phyloP scores from a whole-genome alignment of 2,113 vertebrate genomes.

The Phalacrocorax pelagicus region DNA sequence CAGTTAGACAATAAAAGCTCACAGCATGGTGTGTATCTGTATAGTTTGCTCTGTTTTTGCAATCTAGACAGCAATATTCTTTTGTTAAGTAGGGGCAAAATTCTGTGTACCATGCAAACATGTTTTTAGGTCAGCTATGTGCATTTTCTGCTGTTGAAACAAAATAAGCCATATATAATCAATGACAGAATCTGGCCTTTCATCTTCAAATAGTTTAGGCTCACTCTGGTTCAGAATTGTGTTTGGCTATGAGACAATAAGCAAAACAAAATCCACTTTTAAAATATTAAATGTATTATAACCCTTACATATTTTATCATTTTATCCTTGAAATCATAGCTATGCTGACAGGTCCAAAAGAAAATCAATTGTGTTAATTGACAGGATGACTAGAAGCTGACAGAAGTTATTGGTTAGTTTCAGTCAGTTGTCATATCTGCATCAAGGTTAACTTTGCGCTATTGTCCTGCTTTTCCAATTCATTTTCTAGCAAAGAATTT shows the following conservation, averaged over 20 bases:
- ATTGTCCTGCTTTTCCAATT: background rate
- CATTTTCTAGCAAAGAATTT: background rate
- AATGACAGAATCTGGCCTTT: background rate
- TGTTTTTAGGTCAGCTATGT: background rate
- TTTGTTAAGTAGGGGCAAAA: background rate
- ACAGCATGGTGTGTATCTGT: background rate
- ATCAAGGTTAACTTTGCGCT: background rate
- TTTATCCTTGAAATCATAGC: background rate
- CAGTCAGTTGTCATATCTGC: background rate
- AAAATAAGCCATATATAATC: background rate
- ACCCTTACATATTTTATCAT: background rate
- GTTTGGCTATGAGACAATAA: background rate
- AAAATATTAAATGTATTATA: background rate
- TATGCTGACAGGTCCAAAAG: background rate
- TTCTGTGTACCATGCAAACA: background rate
- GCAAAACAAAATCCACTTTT: background rate
- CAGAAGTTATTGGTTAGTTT: background rate
- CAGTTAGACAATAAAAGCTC: conserved; percentile 54
- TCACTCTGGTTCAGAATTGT: background rate
- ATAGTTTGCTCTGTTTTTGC: background rate
- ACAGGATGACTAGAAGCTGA: background rate
- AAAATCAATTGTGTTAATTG: background rate
- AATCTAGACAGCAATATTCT: background rate
- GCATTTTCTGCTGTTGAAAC: background rate
- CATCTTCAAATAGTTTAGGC: background rate